phyloP scores from a whole-genome alignment of 2,113 vertebrate genomes.

The Eulemur macaco region DNA sequence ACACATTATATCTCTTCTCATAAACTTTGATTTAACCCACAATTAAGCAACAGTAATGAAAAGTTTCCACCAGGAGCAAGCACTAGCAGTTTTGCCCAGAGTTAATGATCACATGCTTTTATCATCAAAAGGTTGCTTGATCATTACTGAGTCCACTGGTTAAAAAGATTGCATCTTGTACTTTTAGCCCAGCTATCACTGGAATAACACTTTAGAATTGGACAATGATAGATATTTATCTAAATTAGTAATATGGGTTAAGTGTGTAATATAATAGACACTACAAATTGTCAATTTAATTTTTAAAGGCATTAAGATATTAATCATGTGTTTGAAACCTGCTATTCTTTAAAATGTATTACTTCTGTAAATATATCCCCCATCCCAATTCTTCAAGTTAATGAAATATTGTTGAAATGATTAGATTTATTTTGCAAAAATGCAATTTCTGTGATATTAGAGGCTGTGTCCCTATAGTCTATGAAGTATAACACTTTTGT shows the following conservation, averaged over 20 bases:
- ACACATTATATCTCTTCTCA: not conserved
- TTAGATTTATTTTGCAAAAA: not conserved
- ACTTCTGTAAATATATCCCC: not conserved
- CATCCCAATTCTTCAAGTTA: not conserved
- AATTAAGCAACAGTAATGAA: not conserved
- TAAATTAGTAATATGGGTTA: not conserved
- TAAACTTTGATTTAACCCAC: not conserved
- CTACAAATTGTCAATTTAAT: not conserved
- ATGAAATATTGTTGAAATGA: not conserved
- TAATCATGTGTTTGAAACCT: not conserved
- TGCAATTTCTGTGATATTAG: not conserved
- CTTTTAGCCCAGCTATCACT: not conserved
- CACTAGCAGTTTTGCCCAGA: not conserved
- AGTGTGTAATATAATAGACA: not conserved
- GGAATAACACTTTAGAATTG: not conserved
- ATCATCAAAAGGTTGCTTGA: not conserved
- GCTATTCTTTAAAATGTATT: not conserved
- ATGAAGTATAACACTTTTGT: not conserved
- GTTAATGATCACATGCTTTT: not conserved
- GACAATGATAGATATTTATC: not conserved
- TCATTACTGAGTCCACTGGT: not conserved
- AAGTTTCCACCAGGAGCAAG: not conserved
- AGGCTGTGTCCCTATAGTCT: not conserved
- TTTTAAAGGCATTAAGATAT: not conserved
- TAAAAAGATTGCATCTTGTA: not conserved